Percentiles rank a stretch among this genome's conserved stretches.
phyloP scores from a whole-genome alignment of 2,797 vertebrate genomes.

The Pampus argenteus region DNA sequence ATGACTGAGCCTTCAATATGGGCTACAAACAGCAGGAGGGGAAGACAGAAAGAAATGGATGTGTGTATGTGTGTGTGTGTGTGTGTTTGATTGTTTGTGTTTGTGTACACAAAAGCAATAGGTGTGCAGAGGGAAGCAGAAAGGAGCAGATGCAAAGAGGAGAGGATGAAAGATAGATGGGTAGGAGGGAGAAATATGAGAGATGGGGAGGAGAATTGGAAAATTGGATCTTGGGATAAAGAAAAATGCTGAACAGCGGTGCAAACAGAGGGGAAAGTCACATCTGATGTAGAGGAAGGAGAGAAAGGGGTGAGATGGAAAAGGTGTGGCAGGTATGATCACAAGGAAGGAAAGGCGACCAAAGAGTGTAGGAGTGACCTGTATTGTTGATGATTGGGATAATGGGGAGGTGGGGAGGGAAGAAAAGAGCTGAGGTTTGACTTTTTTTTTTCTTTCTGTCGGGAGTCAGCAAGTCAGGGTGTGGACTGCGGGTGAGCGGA shows the following conservation, averaged over 20 bases:
- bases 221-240: constrained; percentile 64
- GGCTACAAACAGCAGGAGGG: constrained; percentile 54
- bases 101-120: constrained; percentile 54
- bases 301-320: constrained; percentile 39
- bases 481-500: constrained; percentile 72
- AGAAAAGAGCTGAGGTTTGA: constrained; percentile 73
- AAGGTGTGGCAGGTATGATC: constrained; percentile 50
- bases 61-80: constrained; percentile 28
- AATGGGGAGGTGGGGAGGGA: constrained; percentile 32
- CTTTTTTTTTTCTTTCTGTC: constrained; percentile 71
- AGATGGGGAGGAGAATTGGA: constrained; percentile 54
- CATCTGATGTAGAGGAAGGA: constrained; percentile 46
- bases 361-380: constrained; percentile 52
- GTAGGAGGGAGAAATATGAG: constrained; percentile 58
- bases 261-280: constrained; percentile 46
- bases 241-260: constrained; percentile 55
- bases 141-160: constrained; percentile 57
- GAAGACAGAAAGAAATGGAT: constrained; percentile 20
- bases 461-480: constrained; percentile 82
- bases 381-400: constrained; percentile 62
- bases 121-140: constrained; percentile 55
- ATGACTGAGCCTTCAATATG: constrained; percentile 70
- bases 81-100: constrained; percentile 42
- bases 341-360: constrained; percentile 41
- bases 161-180: constrained; percentile 60